Base-by-base conservation (phyloP, 2,113 vertebrate genomes). In the Plotosus lineatus region DNA sequence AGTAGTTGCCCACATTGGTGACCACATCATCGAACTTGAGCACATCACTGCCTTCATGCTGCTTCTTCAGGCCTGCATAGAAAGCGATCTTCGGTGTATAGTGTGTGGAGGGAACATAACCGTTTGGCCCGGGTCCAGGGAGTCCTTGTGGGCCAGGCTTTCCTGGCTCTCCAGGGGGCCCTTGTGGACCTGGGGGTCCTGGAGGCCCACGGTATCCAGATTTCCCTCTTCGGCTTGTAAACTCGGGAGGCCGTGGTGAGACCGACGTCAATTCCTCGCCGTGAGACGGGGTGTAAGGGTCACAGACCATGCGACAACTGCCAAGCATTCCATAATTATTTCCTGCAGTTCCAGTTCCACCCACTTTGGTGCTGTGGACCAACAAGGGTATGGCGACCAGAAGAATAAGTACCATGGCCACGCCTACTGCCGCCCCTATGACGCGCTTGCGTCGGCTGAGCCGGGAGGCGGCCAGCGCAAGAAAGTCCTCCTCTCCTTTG, bases 1-100 rank as follows among this genome's bases (percentile, higher is more conserved):
- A 99, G 92, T 98, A 97, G 92, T 99, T 99, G 65, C 97, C 97
- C 33, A 98, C 96, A 85, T 98, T 98, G 88, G 97, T 99, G 71
- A 98, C 97, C 80, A 98, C 97, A 9, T 99, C 97, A 87, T 99
- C 97, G 78, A 99, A 99, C 81, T 96, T 96, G 82, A 99, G 91
- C 79, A 98, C 94, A 82, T 98, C 97, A 26, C 89, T 97, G 28
- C 96, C 97, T 82, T 99, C 97, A 0, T 99, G 97, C 73, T 97
- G 97, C 76, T 96, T 94, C 83, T 95, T 91, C 55, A 98, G 92
- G 68, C 97, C 97, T 21, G 97, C 97, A 1, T 98, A 99, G 88
- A 99, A 99, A 61, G 97, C 97, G 2, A 99, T 98, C 86, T 97
- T 96, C 42, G 96, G 96, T 77, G 94, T 94, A 90, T 98, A 97